A percentile compares a stretch with the other conserved stretches of the same genome.
Evolutionary conservation across 2,888 invertebrate species (phyloP).

Genomic region (Cyrtodaria siliqua): DNA sequence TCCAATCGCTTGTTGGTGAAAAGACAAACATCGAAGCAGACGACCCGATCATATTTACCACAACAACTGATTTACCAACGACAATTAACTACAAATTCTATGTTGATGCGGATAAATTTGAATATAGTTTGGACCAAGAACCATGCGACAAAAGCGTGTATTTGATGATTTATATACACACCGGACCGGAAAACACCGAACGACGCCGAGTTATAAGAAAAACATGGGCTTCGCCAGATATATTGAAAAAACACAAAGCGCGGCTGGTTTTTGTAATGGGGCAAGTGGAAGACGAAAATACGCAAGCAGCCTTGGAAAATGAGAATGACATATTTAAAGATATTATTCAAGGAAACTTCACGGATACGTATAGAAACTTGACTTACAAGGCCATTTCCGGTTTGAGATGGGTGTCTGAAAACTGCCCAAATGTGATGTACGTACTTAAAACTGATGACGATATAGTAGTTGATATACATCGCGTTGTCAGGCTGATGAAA

Average conservation of each 20-base stretch:
- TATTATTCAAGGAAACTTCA: slow-evolving; percentile 84
- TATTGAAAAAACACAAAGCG: slow-evolving; percentile 70
- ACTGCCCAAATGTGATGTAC: slow-evolving; percentile 82
- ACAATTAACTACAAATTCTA: slow-evolving; percentile 28
- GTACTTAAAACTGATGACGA: slow-evolving; percentile 86
- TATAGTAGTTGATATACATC: slow-evolving; percentile 87
- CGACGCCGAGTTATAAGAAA: slow-evolving; percentile 78
- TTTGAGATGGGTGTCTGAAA: slow-evolving; percentile 84
- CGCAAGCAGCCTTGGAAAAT: slow-evolving; percentile 74
- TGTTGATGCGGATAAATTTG: slow-evolving; percentile 34
- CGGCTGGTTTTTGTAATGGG: slow-evolving; percentile 84
- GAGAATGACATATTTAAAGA: slow-evolving; percentile 81
- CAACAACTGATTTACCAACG: slow-evolving; percentile 29
- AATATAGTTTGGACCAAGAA: slow-evolving; percentile 32
- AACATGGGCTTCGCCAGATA: slow-evolving; percentile 80
- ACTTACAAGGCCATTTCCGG: slow-evolving; percentile 86
- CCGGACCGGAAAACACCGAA: slow-evolving; percentile 81
- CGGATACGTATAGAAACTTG: slow-evolving; percentile 86
- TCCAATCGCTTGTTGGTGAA: not conserved
- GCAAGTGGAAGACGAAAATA: slow-evolving; percentile 53
- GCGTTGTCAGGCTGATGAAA: slow-evolving; percentile 67
- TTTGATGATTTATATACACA: slow-evolving; percentile 82
- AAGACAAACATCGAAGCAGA: not conserved
- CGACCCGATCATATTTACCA: slow-evolving; percentile 5
- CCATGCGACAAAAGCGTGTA: slow-evolving; percentile 55